These are phyloP conservation scores for Drosophila ogumai DNA, from an alignment of 1,140 invertebrate genomes.

Conservation along the genomic window DNA sequence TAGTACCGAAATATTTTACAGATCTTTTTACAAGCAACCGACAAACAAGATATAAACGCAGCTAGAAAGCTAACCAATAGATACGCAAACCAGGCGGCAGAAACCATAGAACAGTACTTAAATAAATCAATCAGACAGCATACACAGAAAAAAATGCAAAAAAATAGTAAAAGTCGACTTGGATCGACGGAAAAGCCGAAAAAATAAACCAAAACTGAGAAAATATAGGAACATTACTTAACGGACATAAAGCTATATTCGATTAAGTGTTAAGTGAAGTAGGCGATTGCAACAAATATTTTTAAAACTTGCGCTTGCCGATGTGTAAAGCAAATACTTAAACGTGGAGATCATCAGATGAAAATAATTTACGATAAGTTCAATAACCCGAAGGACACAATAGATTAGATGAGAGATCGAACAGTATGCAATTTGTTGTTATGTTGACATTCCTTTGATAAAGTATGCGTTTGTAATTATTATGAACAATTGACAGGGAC, in stretches of 20 bases:
- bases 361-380: slow-evolving; percentile 42
- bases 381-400: slow-evolving; percentile 35
- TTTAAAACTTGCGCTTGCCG: slow-evolving; percentile 71
- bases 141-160: slow-evolving; percentile 50
- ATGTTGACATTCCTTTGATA: slow-evolving; percentile 69
- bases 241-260: slow-evolving; percentile 56
- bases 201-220: slow-evolving; percentile 63
- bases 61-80: slow-evolving; percentile 15
- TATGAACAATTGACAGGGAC: slow-evolving; percentile 83
- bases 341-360: slow-evolving; percentile 23
- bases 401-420: slow-evolving; percentile 38
- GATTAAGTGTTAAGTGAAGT: slow-evolving; percentile 73
- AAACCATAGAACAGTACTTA: slow-evolving; percentile 23
- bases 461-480: slow-evolving; percentile 60
- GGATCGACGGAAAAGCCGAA: slow-evolving; percentile 47
- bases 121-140: slow-evolving; percentile 46
- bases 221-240: slow-evolving; percentile 75
- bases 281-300: slow-evolving; percentile 59
- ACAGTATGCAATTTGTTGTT: slow-evolving; percentile 71
- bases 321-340: slow-evolving; percentile 30
- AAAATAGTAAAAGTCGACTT: slow-evolving; percentile 69
- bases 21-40: slow-evolving; percentile 69
- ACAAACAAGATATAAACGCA: slow-evolving; percentile 32
- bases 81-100: slow-evolving; percentile 12
- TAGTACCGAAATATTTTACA: slow-evolving; percentile 82